Evolutionary conservation across 2,113 vertebrate genomes (phyloP).

Genomic region (Pantherophis guttatus): DNA sequence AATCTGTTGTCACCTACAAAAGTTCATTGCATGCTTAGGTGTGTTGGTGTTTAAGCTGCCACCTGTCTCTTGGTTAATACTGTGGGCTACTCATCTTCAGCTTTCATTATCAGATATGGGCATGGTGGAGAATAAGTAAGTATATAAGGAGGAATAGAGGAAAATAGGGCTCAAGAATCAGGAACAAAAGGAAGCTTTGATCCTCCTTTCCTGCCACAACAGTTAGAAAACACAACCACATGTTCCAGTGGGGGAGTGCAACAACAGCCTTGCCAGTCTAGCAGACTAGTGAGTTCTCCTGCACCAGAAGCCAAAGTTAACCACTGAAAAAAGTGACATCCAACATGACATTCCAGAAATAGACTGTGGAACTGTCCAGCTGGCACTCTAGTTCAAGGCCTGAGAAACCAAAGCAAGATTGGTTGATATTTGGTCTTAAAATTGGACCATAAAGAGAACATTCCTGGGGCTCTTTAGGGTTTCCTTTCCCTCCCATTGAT

Average conservation of each 20-base stretch:
- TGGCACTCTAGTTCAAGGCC: not conserved
- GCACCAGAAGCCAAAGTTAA: conserved; percentile 3
- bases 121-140: not conserved
- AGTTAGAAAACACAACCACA: not conserved
- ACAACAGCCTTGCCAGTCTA: not conserved
- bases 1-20: not conserved
- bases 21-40: not conserved
- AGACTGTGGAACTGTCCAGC: not conserved
- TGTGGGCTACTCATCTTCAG: not conserved
- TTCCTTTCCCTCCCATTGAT: not conserved
- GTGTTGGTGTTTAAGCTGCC: not conserved
- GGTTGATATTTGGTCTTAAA: not conserved
- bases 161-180: not conserved
- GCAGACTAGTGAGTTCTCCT: not conserved
- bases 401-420: not conserved
- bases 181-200: not conserved
- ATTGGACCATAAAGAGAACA: not conserved
- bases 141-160: not conserved
- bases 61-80: not conserved
- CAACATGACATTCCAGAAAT: not conserved
- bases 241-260: not conserved
- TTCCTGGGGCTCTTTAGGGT: not conserved
- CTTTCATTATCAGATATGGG: not conserved
- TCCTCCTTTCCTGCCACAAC: not conserved
- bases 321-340: not conserved